Conservation (phyloP, 2,888 invertebrate species). For the Clivina fossor region DNA sequence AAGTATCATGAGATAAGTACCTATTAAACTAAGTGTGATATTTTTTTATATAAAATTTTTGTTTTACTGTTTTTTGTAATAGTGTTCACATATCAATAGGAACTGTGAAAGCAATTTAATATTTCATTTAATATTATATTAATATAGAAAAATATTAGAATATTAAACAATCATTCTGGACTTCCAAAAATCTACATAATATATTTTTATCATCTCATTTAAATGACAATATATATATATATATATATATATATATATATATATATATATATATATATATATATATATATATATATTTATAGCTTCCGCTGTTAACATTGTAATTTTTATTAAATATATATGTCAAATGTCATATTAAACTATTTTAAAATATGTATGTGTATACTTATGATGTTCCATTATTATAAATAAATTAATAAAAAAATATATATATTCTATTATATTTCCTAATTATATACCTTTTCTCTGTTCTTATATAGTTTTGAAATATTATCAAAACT, state of each 20-base stretch:
- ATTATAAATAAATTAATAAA: no score
- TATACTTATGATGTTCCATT: no score
- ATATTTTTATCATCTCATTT: not conserved
- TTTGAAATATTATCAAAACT: no score
- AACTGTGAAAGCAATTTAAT: not conserved
- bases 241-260: not conserved
- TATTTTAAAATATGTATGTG: no score
- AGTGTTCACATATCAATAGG: slow-evolving; percentile 6
- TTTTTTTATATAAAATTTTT: not conserved
- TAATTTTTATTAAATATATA: no score
- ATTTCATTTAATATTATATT: not conserved
- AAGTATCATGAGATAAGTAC: not conserved
- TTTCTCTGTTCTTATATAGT: no score
- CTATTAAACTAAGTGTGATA: slow-evolving; percentile 2
- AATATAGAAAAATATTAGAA: not conserved
- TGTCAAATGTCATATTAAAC: no score
- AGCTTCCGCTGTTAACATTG: no score
- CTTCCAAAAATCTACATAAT: not conserved
- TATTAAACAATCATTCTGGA: no score
- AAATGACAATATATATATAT: not conserved
- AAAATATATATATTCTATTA: no score
- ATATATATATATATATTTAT: no score
- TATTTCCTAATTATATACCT: no score
- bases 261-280: slow-evolving; percentile 1
- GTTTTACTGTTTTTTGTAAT: not conserved